Base-by-base conservation (phyloP, 2,113 vertebrate genomes). In the Colossoma macropomum region DNA sequence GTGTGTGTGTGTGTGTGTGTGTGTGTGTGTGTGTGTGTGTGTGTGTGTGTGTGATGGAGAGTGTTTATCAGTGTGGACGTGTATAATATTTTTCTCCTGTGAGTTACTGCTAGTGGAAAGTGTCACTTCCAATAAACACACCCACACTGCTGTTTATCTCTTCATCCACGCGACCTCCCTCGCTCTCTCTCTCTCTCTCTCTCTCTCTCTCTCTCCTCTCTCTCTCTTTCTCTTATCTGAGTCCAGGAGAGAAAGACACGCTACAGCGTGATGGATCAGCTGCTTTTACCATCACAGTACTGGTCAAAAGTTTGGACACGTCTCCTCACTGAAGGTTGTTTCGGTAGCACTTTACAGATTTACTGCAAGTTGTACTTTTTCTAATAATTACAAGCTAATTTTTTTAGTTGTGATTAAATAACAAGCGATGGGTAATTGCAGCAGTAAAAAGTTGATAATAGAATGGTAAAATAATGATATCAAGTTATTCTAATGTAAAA, bases 101-200 rank as follows among this genome's bases (percentile, higher is more conserved):
- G 59, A n/a, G 74, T 32, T 73, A 65, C 45, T 2, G 9, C 27
- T 17, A 50, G 60, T 48, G 68, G 48, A 73, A 72, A 82, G 30
- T 15, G 50, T 41, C 0, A 25, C 62, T 59, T 32, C 68, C 63
- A 41, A 65, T 62, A 82, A 82, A 82, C 81, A 82, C 27, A 76
- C 68, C 45, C 50, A 28, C 63, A 60, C 75, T 66, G 52, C 75
- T 82, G 63, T 68, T 30, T 75, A 82, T 75, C 60, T 65, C 66
- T 77, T 77, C 48, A 27, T 77, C 73, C 34, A n/a, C 10, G 59
- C 59, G 9, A 60, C 7, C 59, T 52, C 50, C 17, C 65, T 75
- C 75, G 71, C 74, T 77, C 63, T 2, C 17, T 66, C 27, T 15
- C n/a, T 25, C 17, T 17, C 8, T 21, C 28, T n/a, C 59, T 32